phyloP scores from a whole-genome alignment of 2,797 vertebrate species.

The Platyrinchus mystaceus region DNA sequence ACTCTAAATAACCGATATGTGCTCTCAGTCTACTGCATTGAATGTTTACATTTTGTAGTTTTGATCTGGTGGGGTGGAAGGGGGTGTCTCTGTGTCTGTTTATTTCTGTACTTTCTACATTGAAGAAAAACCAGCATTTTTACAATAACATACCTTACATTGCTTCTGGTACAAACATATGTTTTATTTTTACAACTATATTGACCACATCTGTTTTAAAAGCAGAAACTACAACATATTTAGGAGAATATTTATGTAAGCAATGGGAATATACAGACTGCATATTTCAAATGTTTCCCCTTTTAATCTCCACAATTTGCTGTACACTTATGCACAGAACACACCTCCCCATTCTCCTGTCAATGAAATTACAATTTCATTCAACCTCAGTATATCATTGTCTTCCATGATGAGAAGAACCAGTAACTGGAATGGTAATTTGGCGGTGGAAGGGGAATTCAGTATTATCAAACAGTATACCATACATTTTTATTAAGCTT shows the following conservation, averaged over 20 bases:
- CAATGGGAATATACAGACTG: background rate
- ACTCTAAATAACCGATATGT: background rate
- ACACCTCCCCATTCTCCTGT: background rate
- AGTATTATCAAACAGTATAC: background rate
- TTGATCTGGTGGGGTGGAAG: rapidly evolving
- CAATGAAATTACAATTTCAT: background rate
- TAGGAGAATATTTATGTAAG: background rate
- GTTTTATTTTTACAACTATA: background rate
- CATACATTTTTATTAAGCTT: background rate
- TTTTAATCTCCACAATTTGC: background rate
- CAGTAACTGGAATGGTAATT: background rate
- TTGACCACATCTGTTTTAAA: background rate
- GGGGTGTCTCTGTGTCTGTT: rapidly evolving
- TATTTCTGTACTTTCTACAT: background rate
- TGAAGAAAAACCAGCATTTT: background rate
- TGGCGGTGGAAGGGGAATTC: background rate
- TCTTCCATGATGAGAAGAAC: background rate
- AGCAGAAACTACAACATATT: background rate
- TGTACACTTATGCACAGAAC: background rate
- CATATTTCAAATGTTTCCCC: background rate
- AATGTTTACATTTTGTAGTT: background rate
- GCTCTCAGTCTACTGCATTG: background rate
- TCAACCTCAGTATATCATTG: background rate
- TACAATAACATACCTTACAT: background rate
- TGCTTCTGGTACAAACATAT: background rate